Evolutionary conservation across 2,888 invertebrate species (phyloP).

Genomic region (Trilocha varians): DNA sequence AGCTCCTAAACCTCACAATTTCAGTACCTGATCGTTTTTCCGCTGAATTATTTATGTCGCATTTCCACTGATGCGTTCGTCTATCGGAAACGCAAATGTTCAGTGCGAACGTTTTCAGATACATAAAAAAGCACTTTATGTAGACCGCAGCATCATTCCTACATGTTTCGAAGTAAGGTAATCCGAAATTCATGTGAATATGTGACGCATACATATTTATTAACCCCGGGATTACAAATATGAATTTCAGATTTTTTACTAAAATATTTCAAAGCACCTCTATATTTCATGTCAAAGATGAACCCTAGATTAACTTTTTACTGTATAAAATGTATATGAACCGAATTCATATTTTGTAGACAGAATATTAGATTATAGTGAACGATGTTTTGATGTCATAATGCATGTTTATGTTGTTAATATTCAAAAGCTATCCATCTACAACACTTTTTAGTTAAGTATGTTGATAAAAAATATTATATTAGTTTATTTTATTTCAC

Average conservation of each 20-base stretch:
- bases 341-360: too few relatives aligned
- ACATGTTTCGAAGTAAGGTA: conserved; percentile 5
- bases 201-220: neutral
- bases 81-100: conserved; percentile 37
- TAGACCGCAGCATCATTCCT: conserved; percentile 10
- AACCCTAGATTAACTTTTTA: neutral
- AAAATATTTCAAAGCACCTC: neutral
- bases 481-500: too few relatives aligned
- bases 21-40: conserved; percentile 21
- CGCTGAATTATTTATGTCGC: conserved; percentile 45
- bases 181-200: conserved; percentile 5
- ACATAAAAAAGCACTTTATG: conserved; percentile 41
- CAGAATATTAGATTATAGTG: too few relatives aligned
- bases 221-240: neutral
- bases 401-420: too few relatives aligned
- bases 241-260: neutral
- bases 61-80: conserved; percentile 44
- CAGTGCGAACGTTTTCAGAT: conserved; percentile 25
- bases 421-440: too few relatives aligned
- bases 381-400: too few relatives aligned
- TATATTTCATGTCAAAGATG: neutral
- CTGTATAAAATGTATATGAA: too few relatives aligned
- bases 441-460: too few relatives aligned
- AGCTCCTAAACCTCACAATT: conserved; percentile 7
- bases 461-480: too few relatives aligned